Base-by-base conservation (phyloP, 2,113 vertebrate species). In the Lepus europaeus region DNA sequence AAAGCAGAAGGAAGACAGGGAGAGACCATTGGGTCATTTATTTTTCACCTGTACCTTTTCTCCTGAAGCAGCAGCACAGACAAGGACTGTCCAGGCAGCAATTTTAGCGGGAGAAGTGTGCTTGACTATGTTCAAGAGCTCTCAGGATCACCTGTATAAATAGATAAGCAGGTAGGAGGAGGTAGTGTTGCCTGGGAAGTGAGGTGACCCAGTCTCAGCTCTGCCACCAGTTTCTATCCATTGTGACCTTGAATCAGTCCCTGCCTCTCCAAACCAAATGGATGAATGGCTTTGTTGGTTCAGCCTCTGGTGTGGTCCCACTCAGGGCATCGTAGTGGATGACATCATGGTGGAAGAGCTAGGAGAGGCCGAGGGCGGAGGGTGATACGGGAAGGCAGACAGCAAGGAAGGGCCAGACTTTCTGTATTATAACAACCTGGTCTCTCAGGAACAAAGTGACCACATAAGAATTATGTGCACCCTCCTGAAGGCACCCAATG, bases 11-110 rank as follows among this genome's bases (percentile, higher is more conserved):
- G 20, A 84, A 90, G 25, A 56, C 49, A 79, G 14, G 3, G 14
- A 13, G 9, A 70, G 20, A 51, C 1, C 3, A 31, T 45, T 12
- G n/a, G 9, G 16, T 69, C 61, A 53, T 81, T 78, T 79, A 25
- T 59, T 73, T 89, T 74, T 4, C 45, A 49, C 49, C 10, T 76
- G 31, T 51, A 25, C 72, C 72, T 95, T 82, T 94, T 84, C 86
- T 59, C 56, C 53, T 91, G 45, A 79, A 59, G 27, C 68, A 14
- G 51, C 61, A 45, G 14, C 49, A 33, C 31, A 74, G 88, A 31
- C 20, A 68, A 88, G 74, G 39, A 33, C 80, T 13, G 1, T 29
- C 25, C 3, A 36, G 51, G 64, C 39, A 17, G 33, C 68, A 68
- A 4, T 23, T 45, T 33, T 61, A 31, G 45, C 11, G 29, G 27